Base-by-base conservation (phyloP, 1,140 invertebrate genomes). In the Calephelis virginiensis region DNA sequence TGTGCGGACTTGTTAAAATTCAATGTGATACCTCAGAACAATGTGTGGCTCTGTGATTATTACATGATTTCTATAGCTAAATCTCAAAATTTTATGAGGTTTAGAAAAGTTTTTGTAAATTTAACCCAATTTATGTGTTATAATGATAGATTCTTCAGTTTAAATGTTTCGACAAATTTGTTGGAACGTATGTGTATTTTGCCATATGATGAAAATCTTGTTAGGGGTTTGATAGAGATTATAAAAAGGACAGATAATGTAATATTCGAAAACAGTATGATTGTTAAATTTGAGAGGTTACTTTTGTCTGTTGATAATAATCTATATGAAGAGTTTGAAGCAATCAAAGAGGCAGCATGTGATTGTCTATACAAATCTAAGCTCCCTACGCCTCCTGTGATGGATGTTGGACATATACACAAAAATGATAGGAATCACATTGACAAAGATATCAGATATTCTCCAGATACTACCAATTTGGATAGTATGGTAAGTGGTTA, bases 21-120 rank as follows among this genome's bases (percentile, higher is more conserved):
- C 5, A 60, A 66, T 0, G 38, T 82, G n/a, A 45, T 28, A 14
- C 48, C 59, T 28, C 38, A n/a, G 0, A 50, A 68, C 0, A 61
- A 64, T 6, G 48, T 67, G 4, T 38, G 61, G 3, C 38, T 89
- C 0, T 89, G 84, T 61, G 85, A 88, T 46, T 60, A 71, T 10
- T 82, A 83, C 4, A 77, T 89, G 74, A 63, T 74, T 13, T 69
- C 70, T 0, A 83, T 90, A 48, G 80, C 81, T 0, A 65, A 75
- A 14, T 80, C 84, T 11, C 85, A 86, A 65, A 90, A 90, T 64
- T 90, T 90, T 71, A 77, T 80, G 7, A 67, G 86, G 5, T 90
- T 89, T 64, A 85, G 79, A 61, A 43, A 62, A 12, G 76, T 88
- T 13, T 90, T 88, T 46, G 63, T 86, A 5, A 85, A 81, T 46